phyloP scores from a whole-genome alignment of 2,888 invertebrate genomes.

The Cremastinae sp. region DNA sequence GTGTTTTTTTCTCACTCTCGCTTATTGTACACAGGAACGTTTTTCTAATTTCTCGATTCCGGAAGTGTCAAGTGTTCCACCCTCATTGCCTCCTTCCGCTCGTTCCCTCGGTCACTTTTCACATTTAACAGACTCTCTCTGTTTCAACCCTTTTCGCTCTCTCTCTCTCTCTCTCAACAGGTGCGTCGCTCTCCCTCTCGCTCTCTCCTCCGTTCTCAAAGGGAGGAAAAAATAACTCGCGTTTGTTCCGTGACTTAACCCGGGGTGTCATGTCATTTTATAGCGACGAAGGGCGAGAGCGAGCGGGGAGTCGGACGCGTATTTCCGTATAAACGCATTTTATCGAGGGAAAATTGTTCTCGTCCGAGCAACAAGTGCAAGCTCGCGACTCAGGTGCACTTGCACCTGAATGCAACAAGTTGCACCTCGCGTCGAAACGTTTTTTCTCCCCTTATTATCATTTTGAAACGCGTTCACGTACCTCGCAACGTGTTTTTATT shows the following conservation, averaged over 20 bases:
- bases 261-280: constrained; percentile 66
- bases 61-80: constrained; percentile 57
- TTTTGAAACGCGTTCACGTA: neutral
- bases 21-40: constrained; percentile 10
- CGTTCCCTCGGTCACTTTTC: constrained; percentile 28
- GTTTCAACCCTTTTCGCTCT: constrained; percentile 47
- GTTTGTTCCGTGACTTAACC: constrained; percentile 69
- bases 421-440: too few species aligned
- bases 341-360: constrained; percentile 12
- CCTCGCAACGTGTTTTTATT: neutral
- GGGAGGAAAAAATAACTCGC: constrained; percentile 51
- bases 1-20: neutral
- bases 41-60: constrained; percentile 35
- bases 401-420: neutral
- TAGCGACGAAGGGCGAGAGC: constrained; percentile 64
- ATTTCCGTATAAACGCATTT: constrained; percentile 33
- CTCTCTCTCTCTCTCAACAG: constrained; percentile 56
- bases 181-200: constrained; percentile 44
- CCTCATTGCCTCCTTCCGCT: constrained; percentile 51
- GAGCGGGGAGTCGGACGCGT: constrained; percentile 67
- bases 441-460: constrained; percentile 2
- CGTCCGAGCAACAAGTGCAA: constrained; percentile 71
- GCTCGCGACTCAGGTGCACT: constrained; percentile 70
- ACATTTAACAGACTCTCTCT: neutral
- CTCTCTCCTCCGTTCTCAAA: constrained; percentile 26